These are phyloP conservation scores for Trididemnum clinides DNA, from an alignment of 23 tunicate species.

Conservation along the genomic window DNA sequence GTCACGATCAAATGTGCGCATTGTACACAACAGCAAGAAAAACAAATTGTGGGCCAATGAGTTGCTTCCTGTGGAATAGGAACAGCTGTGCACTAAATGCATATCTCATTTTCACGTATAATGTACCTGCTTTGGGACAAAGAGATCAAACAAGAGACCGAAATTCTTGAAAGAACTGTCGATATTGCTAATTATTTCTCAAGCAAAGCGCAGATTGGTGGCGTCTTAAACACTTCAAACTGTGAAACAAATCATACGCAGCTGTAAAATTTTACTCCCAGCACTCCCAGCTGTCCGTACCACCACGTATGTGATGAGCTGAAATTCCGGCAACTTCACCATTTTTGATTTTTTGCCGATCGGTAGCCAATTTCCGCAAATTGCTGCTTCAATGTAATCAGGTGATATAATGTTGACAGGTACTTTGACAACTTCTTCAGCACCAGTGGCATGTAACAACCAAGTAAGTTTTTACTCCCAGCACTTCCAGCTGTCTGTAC, in stretches of 20 bases:
- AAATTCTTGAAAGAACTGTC: neutral
- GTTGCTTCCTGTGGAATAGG: too few relatives aligned
- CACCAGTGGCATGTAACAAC: neutral
- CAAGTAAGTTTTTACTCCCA: too few relatives aligned
- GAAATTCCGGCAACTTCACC: slow-evolving; percentile 34
- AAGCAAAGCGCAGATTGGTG: too few relatives aligned
- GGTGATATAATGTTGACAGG: neutral
- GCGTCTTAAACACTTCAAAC: too few relatives aligned
- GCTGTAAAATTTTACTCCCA: too few relatives aligned
- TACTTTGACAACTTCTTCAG: neutral
- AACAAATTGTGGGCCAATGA: neutral
- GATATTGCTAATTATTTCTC: neutral
- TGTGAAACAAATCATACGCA: too few relatives aligned
- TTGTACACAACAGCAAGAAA: neutral
- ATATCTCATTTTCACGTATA: neutral
- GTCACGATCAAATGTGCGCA: too few relatives aligned
- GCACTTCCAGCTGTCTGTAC: neutral
- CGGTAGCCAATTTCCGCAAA: neutral
- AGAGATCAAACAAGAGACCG: neutral
- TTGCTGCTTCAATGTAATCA: neutral
- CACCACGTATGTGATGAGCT: slow-evolving; percentile 1
- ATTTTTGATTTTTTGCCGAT: slow-evolving; percentile 6
- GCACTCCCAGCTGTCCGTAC: neutral
- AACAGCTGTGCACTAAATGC: neutral
- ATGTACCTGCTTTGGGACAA: neutral